Evolutionary conservation across 2,113 vertebrate species (phyloP), one percentile per base, ranked within the genome.

Genomic region (Neogale vison): DNA sequence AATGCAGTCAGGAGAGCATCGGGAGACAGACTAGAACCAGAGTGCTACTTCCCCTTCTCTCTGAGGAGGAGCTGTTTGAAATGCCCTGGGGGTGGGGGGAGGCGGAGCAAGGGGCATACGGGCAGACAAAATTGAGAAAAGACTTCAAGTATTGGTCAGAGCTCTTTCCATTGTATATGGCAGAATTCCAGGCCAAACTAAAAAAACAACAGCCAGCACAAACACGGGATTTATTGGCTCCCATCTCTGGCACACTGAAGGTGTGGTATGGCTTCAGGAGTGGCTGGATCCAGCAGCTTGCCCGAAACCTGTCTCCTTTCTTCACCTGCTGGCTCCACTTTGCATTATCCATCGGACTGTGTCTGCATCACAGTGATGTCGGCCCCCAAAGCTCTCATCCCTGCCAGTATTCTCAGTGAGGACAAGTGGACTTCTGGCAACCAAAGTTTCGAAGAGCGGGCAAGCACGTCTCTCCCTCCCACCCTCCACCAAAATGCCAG

Each of bases 351-450:
- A 1, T 5, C 39, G 26, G 52, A 12, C 6, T 6, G 6, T 34
- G 34, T 31, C 20, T 6, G 6, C 4, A 2, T 31, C 74, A 17
- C 11, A 6, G 6, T 0, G 29, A 34, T 4, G 0, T 2, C 2
- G 1, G 34, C 10, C 69, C 7, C 59, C 31, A 18, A 29, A 63
- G 39, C 29, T 36, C 59, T 23, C 31, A 12, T 21, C 55, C 65
- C 5, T 11, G 0, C 13, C 11, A 3, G 74, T 15, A 31, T 55
- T 36, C 50, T 67, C 47, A 9, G 2, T 29, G 72, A 87, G 24
- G 63, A 39, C 47, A 69, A 45, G 21, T 23, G 21, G 50, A 6
- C 36, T 47, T 34, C 14, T 0, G 7, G 20, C 14, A 39, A 52
- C 59, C 4, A 47, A 55, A 13, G 1, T 20, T 55, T 31, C 8